Percentiles rank a stretch among this genome's conserved stretches.
phyloP scores from a whole-genome alignment of 2,113 vertebrate species.

The Cochlearius cochlearius region DNA sequence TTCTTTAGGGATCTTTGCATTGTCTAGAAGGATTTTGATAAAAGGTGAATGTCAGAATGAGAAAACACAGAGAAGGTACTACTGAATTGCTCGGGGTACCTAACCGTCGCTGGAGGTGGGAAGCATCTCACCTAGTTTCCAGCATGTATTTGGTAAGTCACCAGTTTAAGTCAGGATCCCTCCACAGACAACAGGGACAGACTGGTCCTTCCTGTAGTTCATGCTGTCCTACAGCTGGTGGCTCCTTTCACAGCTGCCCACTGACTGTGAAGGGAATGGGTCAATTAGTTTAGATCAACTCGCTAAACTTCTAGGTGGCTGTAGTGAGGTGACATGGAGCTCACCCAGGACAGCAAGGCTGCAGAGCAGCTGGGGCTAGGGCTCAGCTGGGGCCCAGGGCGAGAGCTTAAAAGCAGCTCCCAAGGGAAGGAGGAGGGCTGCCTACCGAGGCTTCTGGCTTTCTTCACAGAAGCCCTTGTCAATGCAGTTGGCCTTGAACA shows the following conservation, averaged over 20 bases:
- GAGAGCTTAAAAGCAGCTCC: not conserved
- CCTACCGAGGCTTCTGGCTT: not conserved
- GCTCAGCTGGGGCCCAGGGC: not conserved
- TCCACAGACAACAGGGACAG: not conserved
- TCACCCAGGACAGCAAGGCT: not conserved
- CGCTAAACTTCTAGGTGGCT: not conserved
- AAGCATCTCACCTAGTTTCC: not conserved
- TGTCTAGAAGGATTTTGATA: not conserved
- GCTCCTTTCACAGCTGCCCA: not conserved
- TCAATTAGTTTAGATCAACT: not conserved
- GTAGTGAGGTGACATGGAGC: not conserved
- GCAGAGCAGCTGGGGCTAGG: not conserved
- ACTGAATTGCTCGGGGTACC: fast-evolving
- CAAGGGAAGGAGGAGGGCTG: not conserved
- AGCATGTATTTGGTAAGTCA: not conserved
- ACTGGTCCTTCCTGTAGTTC: not conserved
- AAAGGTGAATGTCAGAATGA: not conserved
- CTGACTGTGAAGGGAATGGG: not conserved
- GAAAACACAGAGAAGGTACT: not conserved
- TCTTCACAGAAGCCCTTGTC: not conserved
- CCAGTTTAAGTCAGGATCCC: not conserved
- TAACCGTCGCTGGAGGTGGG: not conserved
- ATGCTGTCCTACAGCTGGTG: not conserved
- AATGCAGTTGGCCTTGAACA: not conserved
- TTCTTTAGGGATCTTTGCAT: not conserved